Conservation (phyloP, 1,140 invertebrate genomes). For the Drosophila tani region DNA sequence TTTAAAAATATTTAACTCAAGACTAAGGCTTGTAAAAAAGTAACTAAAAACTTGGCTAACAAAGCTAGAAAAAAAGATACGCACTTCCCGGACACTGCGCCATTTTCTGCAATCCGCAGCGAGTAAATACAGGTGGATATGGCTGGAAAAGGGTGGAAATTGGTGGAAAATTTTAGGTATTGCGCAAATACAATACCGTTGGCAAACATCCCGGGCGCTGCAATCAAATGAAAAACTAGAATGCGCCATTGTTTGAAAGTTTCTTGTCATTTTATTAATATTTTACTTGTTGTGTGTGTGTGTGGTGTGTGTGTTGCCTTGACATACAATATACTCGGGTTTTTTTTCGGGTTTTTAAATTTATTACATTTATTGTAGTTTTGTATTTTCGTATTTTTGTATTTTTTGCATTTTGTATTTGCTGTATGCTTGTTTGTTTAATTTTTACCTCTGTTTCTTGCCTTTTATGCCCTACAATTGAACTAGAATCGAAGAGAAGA, state of each 20-base stretch:
- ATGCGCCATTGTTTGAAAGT: constrained; percentile 50
- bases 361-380: constrained; percentile 70
- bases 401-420: constrained; percentile 10
- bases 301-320: constrained; percentile 45
- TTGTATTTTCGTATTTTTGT: constrained; percentile 5
- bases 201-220: constrained; percentile 17
- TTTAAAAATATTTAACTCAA: too few species aligned
- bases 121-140: constrained; percentile 10
- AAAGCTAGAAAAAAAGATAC: background rate
- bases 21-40: too few species aligned
- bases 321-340: constrained; percentile 62
- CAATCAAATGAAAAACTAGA: constrained; percentile 20
- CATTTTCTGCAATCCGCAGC: background rate
- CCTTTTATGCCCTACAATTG: constrained; percentile 43
- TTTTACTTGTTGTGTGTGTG: constrained; percentile 54
- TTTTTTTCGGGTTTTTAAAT: constrained; percentile 54
- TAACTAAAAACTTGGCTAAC: too few species aligned
- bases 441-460: constrained; percentile 36
- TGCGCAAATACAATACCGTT: constrained; percentile 30
- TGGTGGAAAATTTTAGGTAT: background rate
- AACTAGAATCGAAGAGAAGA: constrained; percentile 37
- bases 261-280: constrained; percentile 76
- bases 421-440: constrained; percentile 31
- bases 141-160: background rate
- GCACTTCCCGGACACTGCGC: background rate